phyloP scores from a whole-genome alignment of 2,113 vertebrate species.

The Pelobates fuscus region DNA sequence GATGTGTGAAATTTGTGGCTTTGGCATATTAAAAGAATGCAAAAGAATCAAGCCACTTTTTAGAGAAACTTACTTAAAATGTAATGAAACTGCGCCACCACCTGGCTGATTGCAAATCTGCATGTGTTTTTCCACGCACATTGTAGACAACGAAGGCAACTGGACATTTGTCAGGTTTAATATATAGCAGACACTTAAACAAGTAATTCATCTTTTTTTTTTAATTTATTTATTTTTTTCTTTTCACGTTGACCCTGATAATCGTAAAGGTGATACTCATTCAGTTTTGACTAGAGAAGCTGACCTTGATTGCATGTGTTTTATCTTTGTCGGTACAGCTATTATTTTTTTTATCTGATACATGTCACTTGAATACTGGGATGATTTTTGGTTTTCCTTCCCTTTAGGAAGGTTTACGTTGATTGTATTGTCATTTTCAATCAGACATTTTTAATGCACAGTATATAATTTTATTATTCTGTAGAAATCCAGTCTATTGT shows the following conservation, averaged over 20 bases:
- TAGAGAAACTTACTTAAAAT: background rate
- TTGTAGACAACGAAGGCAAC: too few relatives aligned
- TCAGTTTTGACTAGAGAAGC: constrained; percentile 18
- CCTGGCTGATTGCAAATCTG: constrained; percentile 18
- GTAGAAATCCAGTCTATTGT: constrained; percentile 1
- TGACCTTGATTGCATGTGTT: constrained; percentile 27
- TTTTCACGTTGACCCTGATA: constrained; percentile 22
- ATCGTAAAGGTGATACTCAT: background rate
- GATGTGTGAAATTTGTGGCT: constrained; percentile 37
- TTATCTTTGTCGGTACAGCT: background rate
- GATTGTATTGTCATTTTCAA: background rate
- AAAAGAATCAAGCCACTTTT: constrained; percentile 8
- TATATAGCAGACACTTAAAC: background rate
- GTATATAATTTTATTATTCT: background rate
- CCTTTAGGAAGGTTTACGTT: too few relatives aligned
- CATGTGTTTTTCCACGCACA: background rate
- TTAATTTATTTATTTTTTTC: too few relatives aligned
- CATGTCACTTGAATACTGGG: constrained; percentile 16
- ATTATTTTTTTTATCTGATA: constrained; percentile 16
- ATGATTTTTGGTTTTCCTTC: constrained; percentile 11
- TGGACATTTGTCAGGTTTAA: too few relatives aligned
- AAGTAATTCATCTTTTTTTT: constrained; percentile 11
- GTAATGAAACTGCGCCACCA: constrained; percentile 40
- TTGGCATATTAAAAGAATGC: constrained; percentile 37
- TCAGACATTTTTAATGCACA: constrained; percentile 28